Base-by-base conservation (phyloP, 1,140 invertebrate species). In the Drosophila bifasciata region DNA sequence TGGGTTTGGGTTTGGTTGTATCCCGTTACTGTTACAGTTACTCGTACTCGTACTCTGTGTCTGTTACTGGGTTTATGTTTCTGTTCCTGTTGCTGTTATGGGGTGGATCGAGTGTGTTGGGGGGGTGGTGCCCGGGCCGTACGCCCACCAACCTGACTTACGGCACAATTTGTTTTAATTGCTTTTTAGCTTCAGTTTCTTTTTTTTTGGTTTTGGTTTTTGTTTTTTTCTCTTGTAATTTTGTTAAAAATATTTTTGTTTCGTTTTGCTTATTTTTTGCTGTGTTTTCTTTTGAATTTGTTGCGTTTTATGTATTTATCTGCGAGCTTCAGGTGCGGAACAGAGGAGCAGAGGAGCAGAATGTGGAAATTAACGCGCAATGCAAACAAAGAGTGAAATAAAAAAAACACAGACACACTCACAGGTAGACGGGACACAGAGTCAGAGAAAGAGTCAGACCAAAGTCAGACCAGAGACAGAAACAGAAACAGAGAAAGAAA, bases 161-260 rank as follows among this genome's bases (percentile, higher is more conserved):
- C 69, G 81, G 81, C 83, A 88, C 77, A 85, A 85, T 85, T 88
- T 77, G 64, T 88, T 85, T 86, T 86, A 86, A 86, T 86, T 86
- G 78, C 83, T 86, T 86, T 85, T 86, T 68, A 72, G 81, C 81
- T 66, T 79, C 44, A 51, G 50, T 8, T 64, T 59, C 9, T 64
- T 59, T 53, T 55, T 39, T 17, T 19, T 21, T 55, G 57, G 32
- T 58, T 46, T 49, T 41, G 59, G 41, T 15, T 39, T 44, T 28
- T n/a, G 4, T 28, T 5, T 43, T 45, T 45, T 57, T 58, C 48
- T 50, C 17, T 48, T 70, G 36, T 19, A 43, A 36, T 36, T 36
- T 36, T 36, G 13, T 32, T 9, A 4, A 0, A 36, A 13, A 36
- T 36, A 4, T 49, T 53, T 58, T 41, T 45, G 8, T 19, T 11